Evolutionary conservation across 2,797 vertebrate species (phyloP).

Genomic region (Notoglanidium macrostoma): DNA sequence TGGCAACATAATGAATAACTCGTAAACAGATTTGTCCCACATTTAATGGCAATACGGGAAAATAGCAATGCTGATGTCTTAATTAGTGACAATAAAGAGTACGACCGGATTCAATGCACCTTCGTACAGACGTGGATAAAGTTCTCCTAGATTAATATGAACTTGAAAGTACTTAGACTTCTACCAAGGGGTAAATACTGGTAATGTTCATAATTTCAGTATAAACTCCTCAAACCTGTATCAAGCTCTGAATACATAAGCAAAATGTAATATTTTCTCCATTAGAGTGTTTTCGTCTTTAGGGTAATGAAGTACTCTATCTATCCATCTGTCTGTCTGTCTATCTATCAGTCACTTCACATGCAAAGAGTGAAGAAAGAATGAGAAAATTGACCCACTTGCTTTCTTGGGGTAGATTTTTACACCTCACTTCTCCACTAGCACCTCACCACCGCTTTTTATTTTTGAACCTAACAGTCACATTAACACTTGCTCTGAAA

Average conservation of each 20-base stretch:
- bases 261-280: background rate
- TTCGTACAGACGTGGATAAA: background rate
- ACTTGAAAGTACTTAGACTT: background rate
- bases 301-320: background rate
- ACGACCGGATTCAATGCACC: background rate
- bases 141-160: background rate
- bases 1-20: background rate
- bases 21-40: background rate
- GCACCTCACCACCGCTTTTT: conserved; percentile 56
- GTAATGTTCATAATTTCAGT: background rate
- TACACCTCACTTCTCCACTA: conserved; percentile 50
- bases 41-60: background rate
- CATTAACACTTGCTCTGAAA: conserved; percentile 72
- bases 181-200: background rate
- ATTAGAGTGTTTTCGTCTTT: too few relatives aligned
- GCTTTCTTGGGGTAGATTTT: conserved; percentile 56
- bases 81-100: background rate
- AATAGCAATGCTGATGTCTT: background rate
- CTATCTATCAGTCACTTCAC: background rate
- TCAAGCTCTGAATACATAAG: too few relatives aligned
- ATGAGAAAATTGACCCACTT: conserved; percentile 43
- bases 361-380: too few relatives aligned
- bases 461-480: conserved; percentile 64
- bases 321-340: background rate
- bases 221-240: background rate